Evolutionary conservation across 2,797 vertebrate species (phyloP).

Genomic region (Semaprochilodus insignis): DNA sequence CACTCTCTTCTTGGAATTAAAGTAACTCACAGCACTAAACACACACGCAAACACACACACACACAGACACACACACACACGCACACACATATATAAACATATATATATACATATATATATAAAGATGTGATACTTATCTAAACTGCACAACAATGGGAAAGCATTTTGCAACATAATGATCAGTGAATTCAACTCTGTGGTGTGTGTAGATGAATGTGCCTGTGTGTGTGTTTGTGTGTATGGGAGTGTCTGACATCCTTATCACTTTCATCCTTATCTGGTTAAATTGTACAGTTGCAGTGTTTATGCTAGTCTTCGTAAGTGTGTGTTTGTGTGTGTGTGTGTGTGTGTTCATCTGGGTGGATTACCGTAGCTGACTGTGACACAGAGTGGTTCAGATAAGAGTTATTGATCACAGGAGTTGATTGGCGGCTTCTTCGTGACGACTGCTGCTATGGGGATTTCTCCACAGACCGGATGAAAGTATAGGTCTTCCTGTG

Average conservation of each 20-base stretch:
- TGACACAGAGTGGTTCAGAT: slow-evolving; percentile 28
- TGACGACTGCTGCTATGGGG: neutral
- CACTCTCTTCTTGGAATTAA: slow-evolving; percentile 73
- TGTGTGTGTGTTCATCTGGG: slow-evolving; percentile 7
- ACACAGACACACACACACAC: slow-evolving; percentile 20
- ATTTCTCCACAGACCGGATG: neutral
- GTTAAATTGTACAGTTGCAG: slow-evolving; percentile 32
- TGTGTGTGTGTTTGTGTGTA: neutral
- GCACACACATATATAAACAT: neutral
- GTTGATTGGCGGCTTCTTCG: slow-evolving; percentile 21
- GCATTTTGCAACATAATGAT: slow-evolving; percentile 39
- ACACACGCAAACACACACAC: neutral
- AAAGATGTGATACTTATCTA: slow-evolving; percentile 39
- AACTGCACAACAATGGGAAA: slow-evolving; percentile 38
- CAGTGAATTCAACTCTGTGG: slow-evolving; percentile 1
- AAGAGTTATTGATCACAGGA: slow-evolving; percentile 44
- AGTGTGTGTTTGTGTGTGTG: slow-evolving; percentile 18
- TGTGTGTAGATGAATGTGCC: neutral
- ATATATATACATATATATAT: slow-evolving; percentile 3
- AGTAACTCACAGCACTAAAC: slow-evolving; percentile 69
- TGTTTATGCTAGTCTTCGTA: slow-evolving; percentile 29
- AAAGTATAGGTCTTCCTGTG: neutral
- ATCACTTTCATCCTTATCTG: slow-evolving; percentile 38
- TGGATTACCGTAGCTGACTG: slow-evolving; percentile 40
- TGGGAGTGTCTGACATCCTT: slow-evolving; percentile 21